phyloP scores from a whole-genome alignment of 2,888 invertebrate genomes.

The Sympetrum striolatum region DNA sequence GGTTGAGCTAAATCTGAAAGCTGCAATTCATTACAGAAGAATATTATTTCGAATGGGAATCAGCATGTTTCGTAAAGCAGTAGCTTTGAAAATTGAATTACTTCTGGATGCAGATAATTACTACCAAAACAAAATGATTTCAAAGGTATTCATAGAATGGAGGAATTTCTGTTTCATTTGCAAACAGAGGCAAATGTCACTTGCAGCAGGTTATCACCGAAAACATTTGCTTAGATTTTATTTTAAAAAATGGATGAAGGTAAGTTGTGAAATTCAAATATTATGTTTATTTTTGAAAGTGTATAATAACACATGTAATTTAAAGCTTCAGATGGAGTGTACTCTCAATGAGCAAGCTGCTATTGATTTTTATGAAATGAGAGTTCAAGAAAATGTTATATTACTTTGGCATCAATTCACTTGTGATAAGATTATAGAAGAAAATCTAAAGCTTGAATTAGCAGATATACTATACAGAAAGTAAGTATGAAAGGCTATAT shows the following conservation, averaged over 20 bases:
- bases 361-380: conserved; percentile 73
- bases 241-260: neutral
- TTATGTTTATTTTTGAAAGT: neutral
- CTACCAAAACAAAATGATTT: neutral
- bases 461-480: conserved; percentile 59
- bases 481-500: conserved; percentile 51
- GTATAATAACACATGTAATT: conserved; percentile 47
- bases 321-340: conserved; percentile 61
- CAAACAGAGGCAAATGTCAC: neutral
- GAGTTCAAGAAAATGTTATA: conserved; percentile 64
- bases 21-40: conserved; percentile 50
- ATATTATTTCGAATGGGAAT: conserved; percentile 53
- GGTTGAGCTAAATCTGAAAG: conserved; percentile 50
- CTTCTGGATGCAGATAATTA: neutral
- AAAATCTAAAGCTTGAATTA: conserved; percentile 60
- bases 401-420: conserved; percentile 62
- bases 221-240: neutral
- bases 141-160: neutral
- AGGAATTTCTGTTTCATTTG: neutral
- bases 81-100: conserved; percentile 17
- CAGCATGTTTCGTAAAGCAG: conserved; percentile 51
- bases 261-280: neutral
- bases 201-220: neutral
- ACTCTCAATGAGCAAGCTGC: conserved; percentile 72
- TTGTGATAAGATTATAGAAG: conserved; percentile 60